Percentiles rank a stretch among this genome's conserved stretches.
phyloP scores from a whole-genome alignment of 2,888 invertebrate genomes.

The Xestoiulus laeticollis region DNA sequence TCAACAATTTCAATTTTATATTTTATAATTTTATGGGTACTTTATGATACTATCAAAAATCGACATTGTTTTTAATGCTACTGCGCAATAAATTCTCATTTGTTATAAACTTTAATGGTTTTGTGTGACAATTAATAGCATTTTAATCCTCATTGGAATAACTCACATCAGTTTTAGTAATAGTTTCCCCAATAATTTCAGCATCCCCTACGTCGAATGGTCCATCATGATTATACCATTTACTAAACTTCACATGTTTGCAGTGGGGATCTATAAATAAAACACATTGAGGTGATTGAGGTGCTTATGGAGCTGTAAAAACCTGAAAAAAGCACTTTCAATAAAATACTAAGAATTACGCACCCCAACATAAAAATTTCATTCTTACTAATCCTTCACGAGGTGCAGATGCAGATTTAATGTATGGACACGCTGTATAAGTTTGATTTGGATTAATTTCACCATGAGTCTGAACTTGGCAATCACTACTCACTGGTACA shows the following conservation, averaged over 20 bases:
- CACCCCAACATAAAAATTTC: conserved; percentile 49
- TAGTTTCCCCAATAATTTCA: conserved; percentile 47
- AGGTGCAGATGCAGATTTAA: not conserved
- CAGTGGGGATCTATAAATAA: conserved; percentile 39
- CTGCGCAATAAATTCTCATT: no score
- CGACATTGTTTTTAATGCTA: no score
- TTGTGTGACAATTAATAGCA: no score
- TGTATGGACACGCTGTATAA: conserved; percentile 6
- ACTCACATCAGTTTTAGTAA: conserved; percentile 15
- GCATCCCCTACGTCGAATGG: conserved; percentile 47
- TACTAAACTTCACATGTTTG: conserved; percentile 45
- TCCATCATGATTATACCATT: conserved; percentile 51
- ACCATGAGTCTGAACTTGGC: not conserved
- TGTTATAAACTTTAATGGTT: not conserved
- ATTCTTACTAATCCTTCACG: not conserved
- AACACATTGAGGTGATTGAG: not conserved
- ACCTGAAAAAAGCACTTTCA: no score
- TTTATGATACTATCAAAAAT: no score
- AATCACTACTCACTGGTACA: conserved; percentile 48
- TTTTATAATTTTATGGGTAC: no score
- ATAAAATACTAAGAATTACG: no score
- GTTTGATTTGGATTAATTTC: not conserved
- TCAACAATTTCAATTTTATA: no score
- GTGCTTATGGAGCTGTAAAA: not conserved
- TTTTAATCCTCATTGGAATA: not conserved